Evolutionary conservation across 1,140 invertebrate species (phyloP).

Genomic region (Drosophila pseudoobscura): DNA sequence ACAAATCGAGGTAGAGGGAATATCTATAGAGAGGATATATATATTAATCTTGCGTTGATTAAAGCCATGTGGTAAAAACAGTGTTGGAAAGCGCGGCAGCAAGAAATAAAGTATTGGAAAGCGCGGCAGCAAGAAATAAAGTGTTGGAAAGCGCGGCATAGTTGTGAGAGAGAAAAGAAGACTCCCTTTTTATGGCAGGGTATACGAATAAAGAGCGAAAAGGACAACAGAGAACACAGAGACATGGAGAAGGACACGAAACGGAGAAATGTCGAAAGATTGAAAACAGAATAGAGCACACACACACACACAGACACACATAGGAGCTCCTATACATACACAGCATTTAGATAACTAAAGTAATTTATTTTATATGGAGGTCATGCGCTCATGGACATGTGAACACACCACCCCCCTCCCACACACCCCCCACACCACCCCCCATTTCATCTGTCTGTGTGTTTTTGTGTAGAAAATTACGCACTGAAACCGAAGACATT

Average conservation of each 20-base stretch:
- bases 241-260: conserved; percentile 5
- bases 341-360: conserved; percentile 78
- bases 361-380: conserved; percentile 81
- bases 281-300: conserved; percentile 38
- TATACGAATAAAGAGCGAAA: conserved; percentile 7
- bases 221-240: conserved; percentile 1
- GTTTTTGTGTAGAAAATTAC: conserved; percentile 56
- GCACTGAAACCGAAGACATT: conserved; percentile 72
- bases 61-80: too few species aligned
- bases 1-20: too few species aligned
- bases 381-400: conserved; percentile 77
- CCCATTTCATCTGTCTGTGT: neutral
- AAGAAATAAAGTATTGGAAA: too few species aligned
- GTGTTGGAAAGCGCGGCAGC: too few species aligned
- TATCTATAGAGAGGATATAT: too few species aligned
- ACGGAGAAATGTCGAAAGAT: neutral
- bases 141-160: too few species aligned
- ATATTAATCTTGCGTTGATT: too few species aligned
- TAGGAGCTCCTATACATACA: conserved; percentile 23
- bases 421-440: neutral
- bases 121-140: too few species aligned
- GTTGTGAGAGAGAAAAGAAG: too few species aligned
- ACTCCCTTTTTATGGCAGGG: too few species aligned
- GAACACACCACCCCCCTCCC: conserved; percentile 34
- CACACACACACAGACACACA: conserved; percentile 13